A percentile compares a stretch with the other conserved stretches of the same genome.
Conservation (phyloP, 2,113 vertebrate genomes). For the Smithornis capensis region DNA sequence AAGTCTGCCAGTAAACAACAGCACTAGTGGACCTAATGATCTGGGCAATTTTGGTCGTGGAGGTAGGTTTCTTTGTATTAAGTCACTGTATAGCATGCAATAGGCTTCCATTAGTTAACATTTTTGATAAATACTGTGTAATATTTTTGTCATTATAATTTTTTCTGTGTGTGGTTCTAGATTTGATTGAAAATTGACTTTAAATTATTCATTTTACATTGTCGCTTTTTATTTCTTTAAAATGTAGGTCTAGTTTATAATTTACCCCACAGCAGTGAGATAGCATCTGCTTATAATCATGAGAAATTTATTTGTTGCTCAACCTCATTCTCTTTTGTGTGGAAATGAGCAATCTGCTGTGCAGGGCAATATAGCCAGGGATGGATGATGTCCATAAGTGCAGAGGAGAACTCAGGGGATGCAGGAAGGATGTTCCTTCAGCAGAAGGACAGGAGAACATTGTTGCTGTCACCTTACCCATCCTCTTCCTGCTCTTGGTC, state of each 20-base stretch:
- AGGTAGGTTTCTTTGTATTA: conserved; percentile 75
- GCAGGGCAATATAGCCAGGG: neutral
- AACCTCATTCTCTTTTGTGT: neutral
- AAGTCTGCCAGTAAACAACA: conserved; percentile 93
- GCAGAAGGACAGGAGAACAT: neutral
- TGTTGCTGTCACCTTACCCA: neutral
- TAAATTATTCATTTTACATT: neutral
- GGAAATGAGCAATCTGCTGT: neutral
- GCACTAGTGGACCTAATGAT: conserved; percentile 89
- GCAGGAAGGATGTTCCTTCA: neutral
- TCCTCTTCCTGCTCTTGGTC: neutral
- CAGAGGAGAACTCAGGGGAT: neutral
- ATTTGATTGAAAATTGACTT: neutral
- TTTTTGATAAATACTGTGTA: neutral
- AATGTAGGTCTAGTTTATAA: neutral
- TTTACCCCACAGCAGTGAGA: neutral
- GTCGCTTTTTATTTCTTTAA: neutral
- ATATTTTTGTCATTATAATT: neutral
- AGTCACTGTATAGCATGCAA: fast-evolving
- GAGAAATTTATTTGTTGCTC: neutral
- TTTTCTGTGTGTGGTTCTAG: neutral
- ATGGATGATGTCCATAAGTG: neutral
- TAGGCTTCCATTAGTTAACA: neutral
- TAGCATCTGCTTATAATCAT: neutral
- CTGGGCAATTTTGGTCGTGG: conserved; percentile 92